These are phyloP conservation scores for Strix occidentalis DNA, from an alignment of 2,797 vertebrate genomes.

Conservation along the genomic window DNA sequence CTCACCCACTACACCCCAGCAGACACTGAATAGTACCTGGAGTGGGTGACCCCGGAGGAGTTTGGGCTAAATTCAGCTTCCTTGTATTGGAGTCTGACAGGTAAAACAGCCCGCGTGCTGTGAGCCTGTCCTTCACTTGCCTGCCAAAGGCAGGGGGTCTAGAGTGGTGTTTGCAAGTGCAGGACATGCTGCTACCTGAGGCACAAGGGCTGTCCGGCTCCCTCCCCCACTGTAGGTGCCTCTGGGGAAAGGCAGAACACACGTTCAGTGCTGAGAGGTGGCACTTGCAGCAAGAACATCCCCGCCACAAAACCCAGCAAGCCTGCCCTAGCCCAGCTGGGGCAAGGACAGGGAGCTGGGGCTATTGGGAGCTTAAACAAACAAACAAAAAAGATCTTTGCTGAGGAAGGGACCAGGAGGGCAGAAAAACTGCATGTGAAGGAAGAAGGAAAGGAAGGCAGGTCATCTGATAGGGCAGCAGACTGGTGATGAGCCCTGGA, in stretches of 20 bases:
- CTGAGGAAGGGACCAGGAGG: background rate
- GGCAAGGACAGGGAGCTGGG: background rate
- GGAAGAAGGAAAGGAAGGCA: conserved; percentile 24
- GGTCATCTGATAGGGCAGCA: conserved; percentile 8
- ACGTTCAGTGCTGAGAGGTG: background rate
- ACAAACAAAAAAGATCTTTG: background rate
- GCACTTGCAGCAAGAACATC: background rate
- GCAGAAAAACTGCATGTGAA: background rate
- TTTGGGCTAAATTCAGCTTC: background rate
- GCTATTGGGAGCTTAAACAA: background rate
- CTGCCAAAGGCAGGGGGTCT: background rate
- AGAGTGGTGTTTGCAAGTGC: background rate
- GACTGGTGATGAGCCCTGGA: conserved; percentile 42
- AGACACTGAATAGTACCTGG: background rate
- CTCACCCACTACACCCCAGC: background rate
- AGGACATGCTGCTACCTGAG: background rate
- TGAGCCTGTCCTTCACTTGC: background rate
- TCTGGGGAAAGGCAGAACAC: background rate
- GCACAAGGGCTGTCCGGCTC: background rate
- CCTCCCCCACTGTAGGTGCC: background rate
- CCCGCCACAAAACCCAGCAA: background rate
- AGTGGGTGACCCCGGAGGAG: background rate
- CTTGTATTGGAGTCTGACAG: background rate
- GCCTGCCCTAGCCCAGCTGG: background rate
- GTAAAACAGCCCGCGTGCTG: background rate